Evolutionary conservation across 2,888 invertebrate genomes (phyloP), one percentile per base, ranked within the genome.

Genomic region (Autographa pulchrina): DNA sequence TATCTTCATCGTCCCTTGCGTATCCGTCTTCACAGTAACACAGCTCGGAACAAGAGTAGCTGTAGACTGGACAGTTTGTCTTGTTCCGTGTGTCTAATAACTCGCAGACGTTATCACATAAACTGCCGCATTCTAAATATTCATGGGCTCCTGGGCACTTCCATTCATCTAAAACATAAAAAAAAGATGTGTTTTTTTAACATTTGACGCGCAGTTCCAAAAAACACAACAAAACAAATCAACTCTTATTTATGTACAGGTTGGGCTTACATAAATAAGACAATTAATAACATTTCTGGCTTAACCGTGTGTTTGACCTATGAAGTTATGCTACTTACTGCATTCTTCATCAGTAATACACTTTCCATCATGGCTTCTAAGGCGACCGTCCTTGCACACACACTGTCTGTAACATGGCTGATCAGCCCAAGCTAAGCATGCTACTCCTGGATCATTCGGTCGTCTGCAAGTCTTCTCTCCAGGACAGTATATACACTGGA

Each of bases 261-360:
- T n/a, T n/a, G n/a, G n/a, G n/a, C n/a, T n/a, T n/a, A n/a, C n/a
- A n/a, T n/a, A n/a, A n/a, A n/a, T n/a, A n/a, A n/a, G n/a, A n/a
- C n/a, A n/a, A n/a, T n/a, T n/a, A n/a, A n/a, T n/a, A n/a, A n/a
- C n/a, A n/a, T n/a, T n/a, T n/a, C n/a, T n/a, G n/a, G n/a, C n/a
- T n/a, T n/a, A n/a, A n/a, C n/a, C n/a, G n/a, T n/a, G n/a, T n/a
- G n/a, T n/a, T n/a, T n/a, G n/a, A n/a, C n/a, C n/a, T n/a, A n/a
- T n/a, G n/a, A n/a, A n/a, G n/a, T n/a, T 7, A n/a, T n/a, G 61
- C n/a, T n/a, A 84, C 86, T 84, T 82, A 84, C 89, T 85, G 65
- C 85, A 85, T 74, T 83, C 41, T 13, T 74, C 66, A 38, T 62
- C 64, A 2, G 80, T 77, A 8, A 83, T 74, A 54, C 85, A 85